A percentile compares a stretch with the other conserved stretches of the same genome.
These are phyloP conservation scores for Axis porcinus DNA, from an alignment of 2,113 vertebrate genomes.

Conservation along the genomic window DNA sequence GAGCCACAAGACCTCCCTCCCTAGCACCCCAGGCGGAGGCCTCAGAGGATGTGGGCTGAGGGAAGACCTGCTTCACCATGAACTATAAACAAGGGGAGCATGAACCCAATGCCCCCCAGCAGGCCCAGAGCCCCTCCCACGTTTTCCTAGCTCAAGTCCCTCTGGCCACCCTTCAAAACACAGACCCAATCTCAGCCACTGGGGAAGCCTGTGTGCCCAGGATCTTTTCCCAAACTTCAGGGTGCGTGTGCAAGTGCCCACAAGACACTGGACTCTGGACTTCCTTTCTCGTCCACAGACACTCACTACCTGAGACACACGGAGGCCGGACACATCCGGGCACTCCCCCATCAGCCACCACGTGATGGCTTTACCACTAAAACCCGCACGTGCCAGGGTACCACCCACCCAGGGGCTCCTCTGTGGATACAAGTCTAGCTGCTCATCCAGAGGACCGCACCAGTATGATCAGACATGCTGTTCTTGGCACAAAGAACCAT, in stretches of 20 bases:
- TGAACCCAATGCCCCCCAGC: neutral
- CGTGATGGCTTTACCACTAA: neutral
- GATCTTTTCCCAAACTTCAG: neutral
- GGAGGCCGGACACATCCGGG: neutral
- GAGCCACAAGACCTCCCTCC: neutral
- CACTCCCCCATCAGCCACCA: rapidly evolving
- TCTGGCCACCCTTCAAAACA: neutral
- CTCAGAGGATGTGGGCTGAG: neutral
- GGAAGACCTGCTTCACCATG: neutral
- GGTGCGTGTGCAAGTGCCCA: neutral
- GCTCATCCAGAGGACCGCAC: rapidly evolving
- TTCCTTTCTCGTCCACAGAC: neutral
- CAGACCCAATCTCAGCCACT: rapidly evolving
- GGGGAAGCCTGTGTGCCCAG: neutral
- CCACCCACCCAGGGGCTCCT: neutral
- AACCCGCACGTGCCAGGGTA: rapidly evolving
- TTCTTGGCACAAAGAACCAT: neutral
- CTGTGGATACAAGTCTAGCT: rapidly evolving
- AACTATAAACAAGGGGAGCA: neutral
- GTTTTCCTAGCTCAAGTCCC: neutral
- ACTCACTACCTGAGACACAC: rapidly evolving
- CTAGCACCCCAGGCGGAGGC: neutral
- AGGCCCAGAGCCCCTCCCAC: neutral
- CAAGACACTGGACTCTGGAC: too few relatives aligned
- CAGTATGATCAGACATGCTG: neutral